A percentile compares a stretch with the other conserved stretches of the same genome.
Conservation (phyloP, 1,140 invertebrate species). For the Aradophagus sp. region DNA sequence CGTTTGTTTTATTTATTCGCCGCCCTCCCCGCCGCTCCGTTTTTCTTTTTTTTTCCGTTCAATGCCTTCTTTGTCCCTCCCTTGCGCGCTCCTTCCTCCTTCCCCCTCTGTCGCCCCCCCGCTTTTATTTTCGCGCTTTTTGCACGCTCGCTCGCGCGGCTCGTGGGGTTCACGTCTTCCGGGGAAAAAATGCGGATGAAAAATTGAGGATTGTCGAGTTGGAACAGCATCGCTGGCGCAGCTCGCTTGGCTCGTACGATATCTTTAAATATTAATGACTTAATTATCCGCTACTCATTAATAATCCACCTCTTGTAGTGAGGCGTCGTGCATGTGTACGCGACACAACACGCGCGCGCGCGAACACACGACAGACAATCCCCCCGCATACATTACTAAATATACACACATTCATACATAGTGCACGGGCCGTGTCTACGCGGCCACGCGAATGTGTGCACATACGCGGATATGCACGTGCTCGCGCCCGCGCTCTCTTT, state of each 20-base stretch:
- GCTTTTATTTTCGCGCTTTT: background rate
- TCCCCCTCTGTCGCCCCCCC: background rate
- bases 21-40: background rate
- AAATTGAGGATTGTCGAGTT: conserved; percentile 60
- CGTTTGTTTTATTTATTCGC: conserved; percentile 44
- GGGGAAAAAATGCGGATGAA: conserved; percentile 53
- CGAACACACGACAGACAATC: conserved; percentile 18
- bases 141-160: background rate
- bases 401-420: conserved; percentile 11
- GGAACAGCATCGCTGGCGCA: conserved; percentile 48
- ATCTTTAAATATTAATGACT: conserved; percentile 71
- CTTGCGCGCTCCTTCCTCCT: background rate
- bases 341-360: conserved; percentile 30
- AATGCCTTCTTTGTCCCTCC: conserved; percentile 4
- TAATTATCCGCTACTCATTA: conserved; percentile 70
- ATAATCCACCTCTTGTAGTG: conserved; percentile 63
- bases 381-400: conserved; percentile 27
- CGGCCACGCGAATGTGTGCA: conserved; percentile 8
- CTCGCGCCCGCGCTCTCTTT: conserved; percentile 3
- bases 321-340: conserved; percentile 56
- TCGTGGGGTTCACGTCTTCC: conserved; percentile 34
- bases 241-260: conserved; percentile 63
- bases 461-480: conserved; percentile 14
- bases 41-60: too few relatives aligned
- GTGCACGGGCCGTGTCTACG: background rate